These are phyloP conservation scores for Aporophyla nigra DNA, from an alignment of 2,888 invertebrate species.

Conservation along the genomic window DNA sequence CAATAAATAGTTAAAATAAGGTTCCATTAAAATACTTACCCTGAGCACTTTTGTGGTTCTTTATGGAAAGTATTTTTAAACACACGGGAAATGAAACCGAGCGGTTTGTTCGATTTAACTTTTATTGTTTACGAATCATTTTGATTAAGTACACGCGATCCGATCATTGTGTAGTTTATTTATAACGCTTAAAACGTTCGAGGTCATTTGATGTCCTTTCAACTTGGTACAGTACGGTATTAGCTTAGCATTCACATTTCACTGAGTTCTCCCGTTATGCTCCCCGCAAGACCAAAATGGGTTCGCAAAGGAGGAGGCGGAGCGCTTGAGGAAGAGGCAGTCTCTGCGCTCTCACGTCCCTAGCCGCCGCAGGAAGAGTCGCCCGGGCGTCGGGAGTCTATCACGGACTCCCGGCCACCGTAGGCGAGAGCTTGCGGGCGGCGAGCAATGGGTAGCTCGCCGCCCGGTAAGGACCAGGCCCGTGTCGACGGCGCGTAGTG, in stretches of 20 bases:
- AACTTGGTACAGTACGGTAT: neutral
- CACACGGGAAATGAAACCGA: neutral
- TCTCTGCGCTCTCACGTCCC: too few relatives aligned
- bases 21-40: neutral
- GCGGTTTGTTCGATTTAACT: neutral
- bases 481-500: too few relatives aligned
- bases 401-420: too few relatives aligned
- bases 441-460: too few relatives aligned
- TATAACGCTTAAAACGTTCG: neutral
- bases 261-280: neutral
- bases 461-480: too few relatives aligned
- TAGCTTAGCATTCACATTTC: neutral
- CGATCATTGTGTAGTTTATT: slow-evolving; percentile 15
- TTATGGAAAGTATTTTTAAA: neutral
- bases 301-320: too few relatives aligned
- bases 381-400: too few relatives aligned
- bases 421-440: too few relatives aligned
- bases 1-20: too few relatives aligned
- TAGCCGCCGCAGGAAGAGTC: too few relatives aligned
- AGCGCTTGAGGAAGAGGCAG: too few relatives aligned
- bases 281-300: neutral
- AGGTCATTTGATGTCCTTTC: neutral
- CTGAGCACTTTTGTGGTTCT: neutral
- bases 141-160: slow-evolving; percentile 32
- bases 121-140: neutral